Conservation (phyloP, 2,113 vertebrate genomes). For the Loxodonta africana region DNA sequence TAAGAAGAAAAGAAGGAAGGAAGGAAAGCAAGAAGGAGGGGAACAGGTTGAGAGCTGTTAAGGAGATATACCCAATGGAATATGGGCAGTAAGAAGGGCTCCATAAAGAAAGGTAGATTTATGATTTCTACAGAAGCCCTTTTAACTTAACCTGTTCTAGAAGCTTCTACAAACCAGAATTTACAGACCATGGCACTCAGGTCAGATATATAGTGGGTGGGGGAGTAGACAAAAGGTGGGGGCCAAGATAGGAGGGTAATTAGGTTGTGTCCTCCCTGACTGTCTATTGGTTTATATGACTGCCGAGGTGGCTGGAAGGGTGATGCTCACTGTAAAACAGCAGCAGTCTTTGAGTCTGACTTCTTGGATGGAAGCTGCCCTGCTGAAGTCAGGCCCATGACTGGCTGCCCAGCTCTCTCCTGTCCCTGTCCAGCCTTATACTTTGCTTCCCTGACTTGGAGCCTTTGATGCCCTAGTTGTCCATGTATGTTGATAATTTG, state of each 20-base stretch:
- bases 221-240: neutral
- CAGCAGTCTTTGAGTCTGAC: neutral
- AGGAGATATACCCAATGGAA: neutral
- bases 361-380: neutral
- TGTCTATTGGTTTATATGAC: neutral
- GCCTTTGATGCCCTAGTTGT: neutral
- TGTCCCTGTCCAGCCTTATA: neutral
- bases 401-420: too few species aligned
- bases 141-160: conserved; percentile 16
- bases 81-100: neutral
- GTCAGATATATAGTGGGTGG: too few species aligned
- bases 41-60: neutral
- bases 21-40: neutral
- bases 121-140: neutral
- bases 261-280: too few species aligned
- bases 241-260: neutral
- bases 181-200: neutral
- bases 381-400: neutral
- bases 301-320: neutral
- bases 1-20: neutral
- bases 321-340: accelerated
- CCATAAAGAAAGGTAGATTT: neutral
- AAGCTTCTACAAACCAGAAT: neutral
- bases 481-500: neutral
- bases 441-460: neutral